A percentile compares a stretch with the other conserved stretches of the same genome.
phyloP scores from a whole-genome alignment of 2,113 vertebrate genomes.

The Lasiurus borealis region DNA sequence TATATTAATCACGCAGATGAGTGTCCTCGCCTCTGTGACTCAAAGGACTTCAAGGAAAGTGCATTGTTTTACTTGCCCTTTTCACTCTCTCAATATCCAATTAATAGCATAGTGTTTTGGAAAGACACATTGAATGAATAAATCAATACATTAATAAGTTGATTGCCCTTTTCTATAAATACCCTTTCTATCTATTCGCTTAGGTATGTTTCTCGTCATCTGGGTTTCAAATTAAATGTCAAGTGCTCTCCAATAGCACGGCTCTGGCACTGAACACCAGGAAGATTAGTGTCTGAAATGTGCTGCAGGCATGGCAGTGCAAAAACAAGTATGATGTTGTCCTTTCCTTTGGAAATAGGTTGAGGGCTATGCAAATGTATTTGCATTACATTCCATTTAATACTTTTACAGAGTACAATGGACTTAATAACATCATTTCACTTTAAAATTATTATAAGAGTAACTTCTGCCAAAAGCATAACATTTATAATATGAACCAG shows the following conservation, averaged over 20 bases:
- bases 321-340: background rate
- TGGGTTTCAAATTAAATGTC: background rate
- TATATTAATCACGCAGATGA: background rate
- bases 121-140: background rate
- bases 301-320: background rate
- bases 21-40: background rate
- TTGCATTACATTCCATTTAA: background rate
- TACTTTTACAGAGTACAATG: background rate
- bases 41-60: background rate
- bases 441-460: background rate
- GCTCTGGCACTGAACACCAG: rapidly evolving
- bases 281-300: background rate
- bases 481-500: background rate
- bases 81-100: background rate
- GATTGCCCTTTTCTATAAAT: background rate
- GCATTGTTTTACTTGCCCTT: background rate
- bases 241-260: background rate
- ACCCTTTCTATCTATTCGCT: background rate
- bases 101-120: background rate
- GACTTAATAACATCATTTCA: background rate
- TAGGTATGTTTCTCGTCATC: background rate
- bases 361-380: background rate
- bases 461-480: background rate
- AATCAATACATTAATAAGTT: background rate
- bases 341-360: background rate